A percentile compares a stretch with the other conserved stretches of the same genome.
Conservation (phyloP, 2,113 vertebrate species). For the Ciconia stormi region DNA sequence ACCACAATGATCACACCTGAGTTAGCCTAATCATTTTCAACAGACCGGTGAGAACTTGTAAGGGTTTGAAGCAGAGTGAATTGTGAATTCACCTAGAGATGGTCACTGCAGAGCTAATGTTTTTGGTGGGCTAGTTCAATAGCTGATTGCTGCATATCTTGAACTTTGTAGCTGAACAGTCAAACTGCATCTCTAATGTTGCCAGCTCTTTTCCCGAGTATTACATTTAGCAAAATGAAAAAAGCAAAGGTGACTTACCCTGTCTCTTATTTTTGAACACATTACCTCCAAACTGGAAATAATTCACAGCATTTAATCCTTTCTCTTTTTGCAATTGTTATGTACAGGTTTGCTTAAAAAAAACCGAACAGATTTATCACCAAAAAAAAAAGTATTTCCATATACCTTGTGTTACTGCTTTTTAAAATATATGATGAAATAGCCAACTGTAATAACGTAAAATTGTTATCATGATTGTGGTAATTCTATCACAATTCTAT, state of each 20-base stretch:
- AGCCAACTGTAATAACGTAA: not conserved
- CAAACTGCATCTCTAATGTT: not conserved
- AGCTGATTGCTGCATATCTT: not conserved
- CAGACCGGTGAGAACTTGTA: not conserved
- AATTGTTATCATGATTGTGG: not conserved
- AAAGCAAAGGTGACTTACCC: not conserved
- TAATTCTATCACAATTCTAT: not conserved
- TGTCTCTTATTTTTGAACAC: not conserved
- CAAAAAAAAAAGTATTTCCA: not conserved
- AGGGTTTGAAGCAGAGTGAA: not conserved
- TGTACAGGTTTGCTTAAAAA: not conserved
- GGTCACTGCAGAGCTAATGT: not conserved
- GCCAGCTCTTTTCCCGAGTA: not conserved
- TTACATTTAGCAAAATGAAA: not conserved
- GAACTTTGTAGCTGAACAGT: not conserved
- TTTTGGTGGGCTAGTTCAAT: not conserved
- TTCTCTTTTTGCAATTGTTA: not conserved
- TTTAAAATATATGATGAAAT: not conserved
- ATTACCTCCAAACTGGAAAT: not conserved
- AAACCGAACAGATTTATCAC: not conserved
- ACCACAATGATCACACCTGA: not conserved
- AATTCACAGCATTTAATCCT: not conserved
- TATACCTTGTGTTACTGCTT: not conserved
- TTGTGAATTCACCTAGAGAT: not conserved
- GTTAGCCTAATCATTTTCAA: not conserved